Evolutionary conservation across 2,113 vertebrate species (phyloP).

Genomic region (Riparia riparia): DNA sequence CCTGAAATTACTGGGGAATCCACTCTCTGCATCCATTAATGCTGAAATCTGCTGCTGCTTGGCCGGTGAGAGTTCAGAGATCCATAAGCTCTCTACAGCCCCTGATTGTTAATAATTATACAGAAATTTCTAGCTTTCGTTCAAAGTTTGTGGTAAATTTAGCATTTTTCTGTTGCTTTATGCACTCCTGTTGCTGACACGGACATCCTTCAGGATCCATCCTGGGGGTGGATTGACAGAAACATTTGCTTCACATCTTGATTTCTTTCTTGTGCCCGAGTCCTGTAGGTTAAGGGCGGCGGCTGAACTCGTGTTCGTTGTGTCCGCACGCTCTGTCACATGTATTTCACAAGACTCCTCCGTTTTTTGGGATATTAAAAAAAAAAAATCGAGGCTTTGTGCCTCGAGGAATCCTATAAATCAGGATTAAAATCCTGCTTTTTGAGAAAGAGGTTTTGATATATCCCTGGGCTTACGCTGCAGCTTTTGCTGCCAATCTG

Average conservation of each 20-base stretch:
- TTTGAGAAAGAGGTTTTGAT: not conserved
- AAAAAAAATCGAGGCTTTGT: not conserved
- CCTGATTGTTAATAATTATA: not conserved
- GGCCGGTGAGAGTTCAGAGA: constrained; percentile 13
- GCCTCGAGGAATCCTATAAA: not conserved
- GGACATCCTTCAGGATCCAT: not conserved
- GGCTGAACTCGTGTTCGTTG: not conserved
- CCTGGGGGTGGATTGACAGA: not conserved
- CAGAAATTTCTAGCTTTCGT: not conserved
- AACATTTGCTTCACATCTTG: not conserved
- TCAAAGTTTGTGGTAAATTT: not conserved
- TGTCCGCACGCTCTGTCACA: not conserved
- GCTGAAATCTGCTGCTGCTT: not conserved
- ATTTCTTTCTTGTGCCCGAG: not conserved
- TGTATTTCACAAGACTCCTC: not conserved
- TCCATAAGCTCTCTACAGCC: not conserved
- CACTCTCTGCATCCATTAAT: rapidly evolving
- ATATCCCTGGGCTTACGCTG: not conserved
- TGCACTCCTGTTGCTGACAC: not conserved
- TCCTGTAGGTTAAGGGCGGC: not conserved
- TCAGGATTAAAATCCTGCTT: not conserved
- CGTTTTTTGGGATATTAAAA: not conserved
- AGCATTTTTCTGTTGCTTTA: not conserved
- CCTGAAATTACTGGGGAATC: not conserved
- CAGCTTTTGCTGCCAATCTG: not conserved